Conservation (phyloP, 1,140 invertebrate species). For the Caerostris darwini region DNA sequence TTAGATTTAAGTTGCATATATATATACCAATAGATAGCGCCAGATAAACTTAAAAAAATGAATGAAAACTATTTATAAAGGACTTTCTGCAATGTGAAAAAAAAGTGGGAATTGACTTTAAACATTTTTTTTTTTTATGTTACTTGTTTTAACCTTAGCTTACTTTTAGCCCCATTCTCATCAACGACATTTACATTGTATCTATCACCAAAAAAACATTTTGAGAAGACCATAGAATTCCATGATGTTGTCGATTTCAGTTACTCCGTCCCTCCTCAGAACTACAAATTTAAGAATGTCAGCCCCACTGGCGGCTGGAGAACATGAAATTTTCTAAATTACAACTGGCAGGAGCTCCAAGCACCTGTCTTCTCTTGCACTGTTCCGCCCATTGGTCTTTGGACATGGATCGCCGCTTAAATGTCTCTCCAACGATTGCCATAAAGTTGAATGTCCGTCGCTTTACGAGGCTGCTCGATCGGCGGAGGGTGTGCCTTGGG, state of each 20-base stretch:
- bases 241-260: constrained; percentile 43
- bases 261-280: constrained; percentile 23
- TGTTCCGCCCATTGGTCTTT: background rate
- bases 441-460: constrained; percentile 58
- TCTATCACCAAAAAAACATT: background rate
- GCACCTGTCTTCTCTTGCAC: background rate
- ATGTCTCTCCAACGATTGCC: constrained; percentile 45
- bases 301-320: background rate
- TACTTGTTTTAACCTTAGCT: no score
- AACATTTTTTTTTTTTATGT: no score
- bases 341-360: background rate
- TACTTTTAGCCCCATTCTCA: background rate
- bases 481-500: background rate
- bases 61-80: no score
- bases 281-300: background rate
- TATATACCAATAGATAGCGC: no score
- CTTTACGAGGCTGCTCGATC: constrained; percentile 29
- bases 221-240: constrained; percentile 30
- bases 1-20: no score
- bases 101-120: no score
- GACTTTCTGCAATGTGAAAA: no score
- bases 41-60: no score
- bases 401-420: constrained; percentile 40
- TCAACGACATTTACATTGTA: constrained; percentile 29
- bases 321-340: constrained; percentile 44